Conservation (phyloP, 2,113 vertebrate species). For the Hemichromis elongatus region DNA sequence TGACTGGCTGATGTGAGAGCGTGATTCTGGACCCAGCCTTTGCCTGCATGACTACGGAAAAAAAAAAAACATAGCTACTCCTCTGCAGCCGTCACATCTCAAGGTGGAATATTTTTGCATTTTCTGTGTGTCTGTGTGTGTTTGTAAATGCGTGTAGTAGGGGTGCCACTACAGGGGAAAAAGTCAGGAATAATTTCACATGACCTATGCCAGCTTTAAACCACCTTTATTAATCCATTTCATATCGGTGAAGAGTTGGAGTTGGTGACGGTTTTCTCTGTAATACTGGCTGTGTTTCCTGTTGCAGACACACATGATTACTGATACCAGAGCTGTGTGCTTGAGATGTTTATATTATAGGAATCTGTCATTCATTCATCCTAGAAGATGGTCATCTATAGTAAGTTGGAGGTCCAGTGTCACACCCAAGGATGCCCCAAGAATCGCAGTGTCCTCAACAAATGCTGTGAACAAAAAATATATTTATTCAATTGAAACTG, state of each 20-base stretch:
- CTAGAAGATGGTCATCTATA: not conserved
- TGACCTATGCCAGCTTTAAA: slow-evolving; percentile 29
- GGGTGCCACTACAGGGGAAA: slow-evolving; percentile 29
- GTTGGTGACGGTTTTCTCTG: not conserved
- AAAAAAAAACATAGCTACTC: slow-evolving; percentile 34
- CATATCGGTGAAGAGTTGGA: not conserved
- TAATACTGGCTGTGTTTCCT: not conserved
- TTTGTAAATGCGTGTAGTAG: not conserved
- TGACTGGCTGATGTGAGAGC: slow-evolving; percentile 23
- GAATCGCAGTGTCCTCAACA: not conserved
- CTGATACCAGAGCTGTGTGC: not conserved
- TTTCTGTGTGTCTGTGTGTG: not conserved
- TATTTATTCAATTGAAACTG: not conserved
- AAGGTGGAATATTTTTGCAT: slow-evolving; percentile 25
- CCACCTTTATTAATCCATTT: not conserved
- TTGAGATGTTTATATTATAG: not conserved
- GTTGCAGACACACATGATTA: not conserved
- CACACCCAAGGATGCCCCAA: not conserved
- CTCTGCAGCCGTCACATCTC: slow-evolving; percentile 37
- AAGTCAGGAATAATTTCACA: slow-evolving; percentile 31
- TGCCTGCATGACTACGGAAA: slow-evolving; percentile 54
- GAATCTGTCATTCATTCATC: not conserved
- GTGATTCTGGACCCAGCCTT: slow-evolving; percentile 32
- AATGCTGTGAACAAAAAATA: not conserved
- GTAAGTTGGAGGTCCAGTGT: not conserved